Percentiles rank a stretch among this genome's conserved stretches.
These are phyloP conservation scores for Solea solea DNA, from an alignment of 2,113 vertebrate species.

Conservation along the genomic window DNA sequence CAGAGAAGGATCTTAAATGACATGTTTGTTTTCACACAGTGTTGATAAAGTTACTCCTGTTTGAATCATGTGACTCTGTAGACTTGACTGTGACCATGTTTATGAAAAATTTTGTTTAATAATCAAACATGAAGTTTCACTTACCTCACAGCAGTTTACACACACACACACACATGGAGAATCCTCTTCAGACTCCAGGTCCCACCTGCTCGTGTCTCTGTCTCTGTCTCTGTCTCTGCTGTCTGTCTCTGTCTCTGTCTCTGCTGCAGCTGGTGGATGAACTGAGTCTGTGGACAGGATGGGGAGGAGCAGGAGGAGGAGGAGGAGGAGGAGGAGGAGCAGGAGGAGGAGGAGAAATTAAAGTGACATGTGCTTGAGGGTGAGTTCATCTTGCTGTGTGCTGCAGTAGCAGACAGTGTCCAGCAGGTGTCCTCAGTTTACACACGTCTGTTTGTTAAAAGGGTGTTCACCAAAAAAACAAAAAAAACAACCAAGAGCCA, in stretches of 20 bases:
- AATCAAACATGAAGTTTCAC: too few relatives aligned
- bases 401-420: slow-evolving; percentile 22
- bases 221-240: too few relatives aligned
- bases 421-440: slow-evolving; percentile 53
- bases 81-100: too few relatives aligned
- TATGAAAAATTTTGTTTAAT: too few relatives aligned
- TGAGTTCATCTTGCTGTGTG: not conserved
- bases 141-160: too few relatives aligned
- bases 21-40: too few relatives aligned
- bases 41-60: too few relatives aligned
- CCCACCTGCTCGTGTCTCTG: not conserved
- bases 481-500: slow-evolving; percentile 14
- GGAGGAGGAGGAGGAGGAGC: not conserved
- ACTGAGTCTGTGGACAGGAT: slow-evolving; percentile 11
- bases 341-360: not conserved
- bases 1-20: too few relatives aligned
- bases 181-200: too few relatives aligned
- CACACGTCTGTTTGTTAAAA: slow-evolving; percentile 43
- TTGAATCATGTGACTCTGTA: too few relatives aligned
- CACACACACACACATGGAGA: too few relatives aligned
- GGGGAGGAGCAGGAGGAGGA: not conserved
- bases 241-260: too few relatives aligned
- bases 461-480: slow-evolving; percentile 38
- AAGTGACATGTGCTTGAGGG: slow-evolving; percentile 6
- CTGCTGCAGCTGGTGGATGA: slow-evolving; percentile 24